Conservation (phyloP, 1,140 invertebrate species). For the Liolophura sinensis region DNA sequence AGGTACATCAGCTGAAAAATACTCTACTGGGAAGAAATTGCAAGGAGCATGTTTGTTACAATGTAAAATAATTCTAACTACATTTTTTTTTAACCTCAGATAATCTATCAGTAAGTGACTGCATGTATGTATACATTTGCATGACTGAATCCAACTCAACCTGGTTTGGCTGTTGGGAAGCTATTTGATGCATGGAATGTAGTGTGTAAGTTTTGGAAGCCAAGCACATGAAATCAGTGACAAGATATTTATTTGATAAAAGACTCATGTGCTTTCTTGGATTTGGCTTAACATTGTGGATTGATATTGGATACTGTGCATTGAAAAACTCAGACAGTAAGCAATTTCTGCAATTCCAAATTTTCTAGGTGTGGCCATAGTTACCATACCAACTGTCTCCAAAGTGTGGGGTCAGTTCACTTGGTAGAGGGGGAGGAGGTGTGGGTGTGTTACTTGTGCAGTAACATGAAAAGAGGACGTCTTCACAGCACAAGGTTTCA, state of each 20-base stretch:
- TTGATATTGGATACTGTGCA: not conserved
- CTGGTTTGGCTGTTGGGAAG: not conserved
- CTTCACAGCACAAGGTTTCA: constrained; percentile 49
- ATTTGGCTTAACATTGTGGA: too few species aligned
- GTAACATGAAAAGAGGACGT: constrained; percentile 38
- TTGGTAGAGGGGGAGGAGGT: constrained; percentile 49
- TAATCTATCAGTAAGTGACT: too few species aligned
- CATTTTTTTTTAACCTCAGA: too few species aligned
- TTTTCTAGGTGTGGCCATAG: constrained; percentile 54
- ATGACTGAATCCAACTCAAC: not conserved
- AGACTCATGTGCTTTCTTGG: not conserved
- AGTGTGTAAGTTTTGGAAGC: too few species aligned
- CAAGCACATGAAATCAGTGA: too few species aligned
- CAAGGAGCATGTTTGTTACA: too few species aligned
- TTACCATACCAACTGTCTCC: constrained; percentile 52
- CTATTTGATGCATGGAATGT: too few species aligned
- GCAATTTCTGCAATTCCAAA: not conserved
- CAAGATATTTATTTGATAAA: not conserved
- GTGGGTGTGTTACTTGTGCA: constrained; percentile 54
- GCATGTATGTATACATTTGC: not conserved
- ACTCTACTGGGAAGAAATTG: too few species aligned
- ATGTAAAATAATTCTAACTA: too few species aligned
- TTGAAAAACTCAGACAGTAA: not conserved
- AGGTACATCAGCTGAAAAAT: too few species aligned
- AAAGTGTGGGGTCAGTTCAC: constrained; percentile 45